Base-by-base conservation (phyloP, 2,888 invertebrate genomes). In the Notocelia uddmanniana region DNA sequence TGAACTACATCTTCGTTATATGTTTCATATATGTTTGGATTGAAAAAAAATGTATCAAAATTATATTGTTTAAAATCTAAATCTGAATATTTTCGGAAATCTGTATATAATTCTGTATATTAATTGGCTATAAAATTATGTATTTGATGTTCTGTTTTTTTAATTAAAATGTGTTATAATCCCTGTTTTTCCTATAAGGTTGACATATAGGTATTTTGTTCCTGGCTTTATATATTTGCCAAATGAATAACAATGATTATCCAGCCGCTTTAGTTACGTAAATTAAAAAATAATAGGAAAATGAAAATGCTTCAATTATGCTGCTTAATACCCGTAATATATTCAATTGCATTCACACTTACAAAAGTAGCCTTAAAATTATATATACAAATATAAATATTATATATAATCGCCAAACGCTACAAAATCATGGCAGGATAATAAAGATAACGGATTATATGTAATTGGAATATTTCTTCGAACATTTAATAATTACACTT, bases 341-440 rank as follows among this genome's bases (percentile, higher is more conserved):
- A 89, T 88, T 85, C 78, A 76, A 83, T 83, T 79, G 75, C 72
- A 80, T 82, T 82, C 74, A 82, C 80, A 77, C 76, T 83, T 84
- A 85, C 88, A 90, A 90, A 88, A 79, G 81, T 83, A 84, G 81
- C 80, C 80, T 83, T 81, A 80, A 79, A 77, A 64, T 75, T 77
- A 77, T 76, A 80, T 66, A 78, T 71, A 77, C 67, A 80, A 76
- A 77, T 71, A 76, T 59, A 76, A 76, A 76, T 71, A 71, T 64
- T 64, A 73, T 57, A 75, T 69, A 72, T 64, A 3, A 57, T 48
- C 50, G 57, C 59, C 18, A 63, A 62, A 45, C 8, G 8, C n/a
- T n/a, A 41, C 15, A 41, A 26, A 45, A n/a, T 37, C 37, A 45
- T 45, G n/a, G n/a, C n/a, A 73, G 67, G 67, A 75, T 23, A 15